A percentile compares a stretch with the other conserved stretches of the same genome.
Conservation (phyloP, 2,113 vertebrate genomes). For the Erythrocercus mccallii region DNA sequence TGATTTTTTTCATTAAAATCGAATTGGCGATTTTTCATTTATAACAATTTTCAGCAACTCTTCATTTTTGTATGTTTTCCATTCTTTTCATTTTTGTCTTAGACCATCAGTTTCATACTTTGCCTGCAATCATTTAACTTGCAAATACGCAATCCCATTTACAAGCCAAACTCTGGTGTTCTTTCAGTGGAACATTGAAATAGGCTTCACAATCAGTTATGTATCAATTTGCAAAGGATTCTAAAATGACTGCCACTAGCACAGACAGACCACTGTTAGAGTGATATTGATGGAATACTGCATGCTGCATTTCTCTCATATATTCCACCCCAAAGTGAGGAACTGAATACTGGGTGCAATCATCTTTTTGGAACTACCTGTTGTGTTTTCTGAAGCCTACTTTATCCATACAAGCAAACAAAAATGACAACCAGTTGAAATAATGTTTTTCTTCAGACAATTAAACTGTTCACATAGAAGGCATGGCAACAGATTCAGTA, state of each 20-base stretch:
- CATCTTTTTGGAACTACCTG: not conserved
- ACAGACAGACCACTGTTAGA: not conserved
- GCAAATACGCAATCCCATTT: not conserved
- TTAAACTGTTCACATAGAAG: not conserved
- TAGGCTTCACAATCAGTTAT: not conserved
- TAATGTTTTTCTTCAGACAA: not conserved
- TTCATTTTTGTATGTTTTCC: not conserved
- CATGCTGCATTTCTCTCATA: not conserved
- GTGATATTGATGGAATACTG: not conserved
- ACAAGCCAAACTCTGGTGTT: not conserved
- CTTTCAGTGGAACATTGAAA: not conserved
- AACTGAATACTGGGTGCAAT: not conserved
- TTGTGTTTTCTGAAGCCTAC: not conserved
- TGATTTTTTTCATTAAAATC: too few species aligned
- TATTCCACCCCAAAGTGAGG: fast-evolving
- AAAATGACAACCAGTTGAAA: not conserved
- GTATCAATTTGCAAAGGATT: not conserved
- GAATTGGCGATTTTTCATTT: too few species aligned
- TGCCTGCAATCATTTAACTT: not conserved
- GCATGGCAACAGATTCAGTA: not conserved
- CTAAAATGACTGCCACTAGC: not conserved
- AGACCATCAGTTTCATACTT: not conserved
- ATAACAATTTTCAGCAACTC: not conserved
- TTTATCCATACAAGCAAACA: not conserved
- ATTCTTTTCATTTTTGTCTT: not conserved